Evolutionary conservation across 2,113 vertebrate species (phyloP), one percentile per base, ranked within the genome.

Genomic region (Protobothrops flavoviridis): DNA sequence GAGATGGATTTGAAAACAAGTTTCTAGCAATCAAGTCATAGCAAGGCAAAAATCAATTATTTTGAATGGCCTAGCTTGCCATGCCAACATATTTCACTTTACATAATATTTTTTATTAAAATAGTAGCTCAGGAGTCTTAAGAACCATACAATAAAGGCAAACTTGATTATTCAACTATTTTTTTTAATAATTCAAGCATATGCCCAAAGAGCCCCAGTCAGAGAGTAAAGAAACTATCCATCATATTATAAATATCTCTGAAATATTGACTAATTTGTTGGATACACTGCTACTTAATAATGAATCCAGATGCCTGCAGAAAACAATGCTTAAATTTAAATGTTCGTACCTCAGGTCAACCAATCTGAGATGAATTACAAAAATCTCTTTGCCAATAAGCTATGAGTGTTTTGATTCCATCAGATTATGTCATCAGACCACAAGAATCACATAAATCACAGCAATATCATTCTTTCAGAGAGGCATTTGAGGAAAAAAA

Each of bases 321-420:
- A 61, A 88, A 88, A 88, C 21, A 87, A 81, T 55, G 17, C 52
- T 81, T 39, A 50, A 57, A 64, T 57, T 89, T 50, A 59, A 89
- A 86, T 26, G 43, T 24, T 92, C 20, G 24, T 90, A 88, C 15
- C 61, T 17, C 9, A 64, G 90, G 89, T 89, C 92, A 93, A 90
- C 52, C 29, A 52, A 93, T 57, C 9, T 90, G 92, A 90, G n/a
- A 87, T 90, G 89, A 90, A 86, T 93, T 90, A 90, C 43, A 21
- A 33, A 61, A 29, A 52, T 86, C 45, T 33, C 43, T 55, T 53
- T 90, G 55, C 74, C 45, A 90, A 86, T 43, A 93, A 90, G 23
- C n/a, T 87, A 69, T 85, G 59, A 74, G 85, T 93, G 45, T 57
- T 48, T 87, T 57, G n/a, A 59, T 53, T 93, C 45, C 89, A 93